Evolutionary conservation across 1,140 invertebrate genomes (phyloP).

Genomic region (Cataglyphis hispanica): DNA sequence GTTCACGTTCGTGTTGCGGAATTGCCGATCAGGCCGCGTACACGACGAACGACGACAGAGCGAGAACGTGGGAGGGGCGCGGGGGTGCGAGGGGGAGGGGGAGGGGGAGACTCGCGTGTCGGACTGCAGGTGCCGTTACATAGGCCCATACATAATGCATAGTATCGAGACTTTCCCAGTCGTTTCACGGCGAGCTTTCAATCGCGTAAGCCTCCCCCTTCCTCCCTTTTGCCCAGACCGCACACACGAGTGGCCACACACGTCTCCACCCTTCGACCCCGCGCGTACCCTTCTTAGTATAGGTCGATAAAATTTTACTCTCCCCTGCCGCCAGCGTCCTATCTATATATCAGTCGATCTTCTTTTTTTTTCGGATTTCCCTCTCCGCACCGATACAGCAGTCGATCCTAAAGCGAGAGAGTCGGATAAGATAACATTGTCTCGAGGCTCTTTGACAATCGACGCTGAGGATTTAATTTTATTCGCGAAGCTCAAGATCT

Average conservation of each 20-base stretch:
- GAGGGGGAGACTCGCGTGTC: conserved; percentile 77
- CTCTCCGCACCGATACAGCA: neutral
- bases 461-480: conserved; percentile 19
- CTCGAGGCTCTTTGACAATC: conserved; percentile 9
- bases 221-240: conserved; percentile 67
- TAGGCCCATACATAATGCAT: conserved; percentile 85
- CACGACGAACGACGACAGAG: conserved; percentile 41
- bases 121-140: conserved; percentile 79
- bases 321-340: conserved; percentile 1
- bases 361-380: conserved; percentile 37
- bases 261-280: neutral
- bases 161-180: conserved; percentile 82
- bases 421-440: conserved; percentile 16
- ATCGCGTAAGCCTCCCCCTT: conserved; percentile 76
- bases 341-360: neutral
- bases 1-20: conserved; percentile 71
- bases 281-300: neutral
- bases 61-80: too few relatives aligned
- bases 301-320: conserved; percentile 79
- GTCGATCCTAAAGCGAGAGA: conserved; percentile 4
- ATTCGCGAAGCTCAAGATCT: neutral
- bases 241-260: conserved; percentile 58
- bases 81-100: too few relatives aligned
- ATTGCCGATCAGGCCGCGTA: conserved; percentile 55
- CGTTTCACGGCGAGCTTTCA: conserved; percentile 84